phyloP scores from a whole-genome alignment of 2,888 invertebrate species.

The Macrophya alboannulata region DNA sequence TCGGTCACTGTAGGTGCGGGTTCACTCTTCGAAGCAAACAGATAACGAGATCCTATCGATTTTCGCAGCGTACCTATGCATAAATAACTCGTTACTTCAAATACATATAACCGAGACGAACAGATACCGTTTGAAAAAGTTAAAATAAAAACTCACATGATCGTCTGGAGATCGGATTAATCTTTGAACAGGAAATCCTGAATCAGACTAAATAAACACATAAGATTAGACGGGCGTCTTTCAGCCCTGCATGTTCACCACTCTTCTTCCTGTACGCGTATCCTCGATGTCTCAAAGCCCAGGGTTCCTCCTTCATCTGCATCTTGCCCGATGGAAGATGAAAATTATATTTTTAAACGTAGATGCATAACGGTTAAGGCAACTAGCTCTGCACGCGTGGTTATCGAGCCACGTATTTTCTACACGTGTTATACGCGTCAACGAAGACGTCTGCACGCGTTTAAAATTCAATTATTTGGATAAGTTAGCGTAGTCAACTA shows the following conservation, averaged over 20 bases:
- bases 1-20: not conserved
- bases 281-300: conserved; percentile 18
- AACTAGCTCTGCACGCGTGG: not conserved
- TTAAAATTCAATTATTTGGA: conserved; percentile 72
- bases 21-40: not conserved
- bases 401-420: not conserved
- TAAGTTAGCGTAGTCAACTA: conserved; percentile 62
- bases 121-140: not conserved
- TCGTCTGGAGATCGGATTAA: conserved; percentile 17
- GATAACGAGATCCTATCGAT: not conserved
- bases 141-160: not conserved
- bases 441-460: conserved; percentile 33
- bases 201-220: conserved; percentile 72
- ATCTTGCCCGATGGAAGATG: conserved; percentile 17
- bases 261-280: conserved; percentile 2
- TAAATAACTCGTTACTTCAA: not conserved
- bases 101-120: not conserved
- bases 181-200: conserved; percentile 70
- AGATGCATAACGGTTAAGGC: not conserved
- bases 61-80: not conserved
- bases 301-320: conserved; percentile 1
- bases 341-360: conserved; percentile 41
- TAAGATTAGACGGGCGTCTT: conserved; percentile 63
- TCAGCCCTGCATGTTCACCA: conserved; percentile 18
- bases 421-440: conserved; percentile 36